Percentiles rank a stretch among this genome's conserved stretches.
Evolutionary conservation across 2,113 vertebrate genomes (phyloP).

Genomic region (Dinomys branickii): DNA sequence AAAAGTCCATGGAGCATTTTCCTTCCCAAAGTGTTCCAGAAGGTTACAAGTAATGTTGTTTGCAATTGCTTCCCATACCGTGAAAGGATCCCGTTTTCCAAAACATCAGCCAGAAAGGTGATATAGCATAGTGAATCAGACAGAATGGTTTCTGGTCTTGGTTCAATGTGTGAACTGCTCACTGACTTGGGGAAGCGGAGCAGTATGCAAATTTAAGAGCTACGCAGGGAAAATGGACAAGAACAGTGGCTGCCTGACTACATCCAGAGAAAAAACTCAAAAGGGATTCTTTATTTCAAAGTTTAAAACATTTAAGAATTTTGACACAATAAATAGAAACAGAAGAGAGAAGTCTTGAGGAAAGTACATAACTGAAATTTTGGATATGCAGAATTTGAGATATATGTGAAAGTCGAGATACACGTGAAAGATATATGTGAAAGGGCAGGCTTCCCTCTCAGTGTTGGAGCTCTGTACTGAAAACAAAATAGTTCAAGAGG

Average conservation of each 20-base stretch:
- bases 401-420: background rate
- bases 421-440: background rate
- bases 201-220: background rate
- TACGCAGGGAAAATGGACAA: background rate
- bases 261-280: background rate
- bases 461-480: background rate
- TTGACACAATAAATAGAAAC: background rate
- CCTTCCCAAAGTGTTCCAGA: conserved; percentile 59
- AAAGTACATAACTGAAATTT: background rate
- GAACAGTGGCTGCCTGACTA: background rate
- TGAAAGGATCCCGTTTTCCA: conserved; percentile 35
- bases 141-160: conserved; percentile 18
- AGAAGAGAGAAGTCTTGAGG: background rate
- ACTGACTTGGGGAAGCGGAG: conserved; percentile 2
- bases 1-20: conserved; percentile 55
- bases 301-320: background rate
- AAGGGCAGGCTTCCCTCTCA: background rate
- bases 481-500: background rate
- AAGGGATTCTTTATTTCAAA: background rate
- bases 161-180: background rate
- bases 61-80: conserved; percentile 43
- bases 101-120: conserved; percentile 56
- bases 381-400: background rate
- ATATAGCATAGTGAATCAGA: conserved; percentile 38
- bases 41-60: conserved; percentile 63